phyloP scores from a whole-genome alignment of 2,113 vertebrate genomes.

The pig (Sus scrofa) region DNA sequence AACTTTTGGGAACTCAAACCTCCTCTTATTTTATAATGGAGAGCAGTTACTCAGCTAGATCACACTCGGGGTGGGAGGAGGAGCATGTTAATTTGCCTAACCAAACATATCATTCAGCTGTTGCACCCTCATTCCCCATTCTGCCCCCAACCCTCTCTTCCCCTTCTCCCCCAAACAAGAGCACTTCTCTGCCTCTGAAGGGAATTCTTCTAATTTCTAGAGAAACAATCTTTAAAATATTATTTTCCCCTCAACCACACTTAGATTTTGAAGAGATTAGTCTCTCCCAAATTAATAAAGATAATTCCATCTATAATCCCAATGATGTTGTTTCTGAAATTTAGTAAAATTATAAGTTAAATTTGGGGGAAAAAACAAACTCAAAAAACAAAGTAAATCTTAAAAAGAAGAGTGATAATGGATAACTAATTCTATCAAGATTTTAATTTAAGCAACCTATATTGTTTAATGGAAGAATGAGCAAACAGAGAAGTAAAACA shows the following conservation, averaged over 20 bases:
- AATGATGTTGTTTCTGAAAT: conserved; percentile 7
- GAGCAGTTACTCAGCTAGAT: background rate
- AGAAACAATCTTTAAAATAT: background rate
- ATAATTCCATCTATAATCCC: conserved; percentile 14
- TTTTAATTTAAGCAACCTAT: background rate
- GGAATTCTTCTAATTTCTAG: background rate
- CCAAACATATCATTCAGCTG: background rate
- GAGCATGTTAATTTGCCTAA: background rate
- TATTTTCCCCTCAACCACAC: background rate
- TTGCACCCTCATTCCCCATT: accelerated
- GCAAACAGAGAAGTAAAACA: conserved; percentile 17
- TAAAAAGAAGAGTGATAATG: conserved; percentile 19
- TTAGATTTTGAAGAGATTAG: conserved; percentile 41
- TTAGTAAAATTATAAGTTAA: conserved; percentile 50
- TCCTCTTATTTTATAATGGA: conserved; percentile 25
- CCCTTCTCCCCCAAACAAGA: background rate
- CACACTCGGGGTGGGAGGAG: too few species aligned
- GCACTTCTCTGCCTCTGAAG: background rate
- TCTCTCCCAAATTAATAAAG: conserved; percentile 32
- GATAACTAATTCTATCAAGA: background rate
- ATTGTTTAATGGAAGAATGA: conserved; percentile 36
- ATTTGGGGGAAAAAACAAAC: background rate
- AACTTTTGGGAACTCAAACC: background rate
- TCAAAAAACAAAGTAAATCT: background rate
- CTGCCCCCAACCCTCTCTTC: accelerated